Base-by-base conservation (phyloP, 2,888 invertebrate genomes). In the Petrophora chlorosata region DNA sequence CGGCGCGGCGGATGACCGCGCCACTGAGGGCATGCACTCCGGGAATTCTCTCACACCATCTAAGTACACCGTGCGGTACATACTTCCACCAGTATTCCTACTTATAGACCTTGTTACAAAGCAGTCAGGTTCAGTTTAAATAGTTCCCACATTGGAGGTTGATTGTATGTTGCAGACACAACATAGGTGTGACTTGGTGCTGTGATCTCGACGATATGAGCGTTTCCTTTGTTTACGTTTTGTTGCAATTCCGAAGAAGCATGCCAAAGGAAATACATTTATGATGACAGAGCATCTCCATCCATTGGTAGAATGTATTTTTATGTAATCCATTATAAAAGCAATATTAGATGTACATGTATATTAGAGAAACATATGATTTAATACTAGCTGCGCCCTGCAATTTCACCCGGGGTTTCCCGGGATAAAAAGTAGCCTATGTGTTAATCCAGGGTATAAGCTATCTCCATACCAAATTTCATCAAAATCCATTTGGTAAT, bases 1-100 rank as follows among this genome's bases (percentile, higher is more conserved):
- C 56, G 52, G 53, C 61, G 60, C 68, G 67, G 67, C 67, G 73
- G 66, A 64, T 75, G 73, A 74, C 74, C 75, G 77, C 73, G 66
- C 66, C 67, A n/a, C 38, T 26, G 42, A 44, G 56, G 53, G 69
- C 70, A 74, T 74, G 75, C 74, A 79, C 80, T 77, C 72, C 65
- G 61, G 63, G 60, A 69, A 64, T 65, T 59, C 63, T 62, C 61
- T 55, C 51, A 53, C 56, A 34, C 64, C 56, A 59, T 51, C 51
- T 53, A 36, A 34, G 42, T 39, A 39, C 46, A 45, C 17, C 15
- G 7, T 23, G 14, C 36, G 33, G 19, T 14, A 32, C 36, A 25
- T 14, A 25, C 10, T 28, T 16, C 5, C 14, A 32, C 29, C 14
- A 9, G 10, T 0, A 15, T 15, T 9, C 8, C 12, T n/a, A 9